phyloP scores from a whole-genome alignment of 2,888 invertebrate genomes.

The Nemapogon koenigi region DNA sequence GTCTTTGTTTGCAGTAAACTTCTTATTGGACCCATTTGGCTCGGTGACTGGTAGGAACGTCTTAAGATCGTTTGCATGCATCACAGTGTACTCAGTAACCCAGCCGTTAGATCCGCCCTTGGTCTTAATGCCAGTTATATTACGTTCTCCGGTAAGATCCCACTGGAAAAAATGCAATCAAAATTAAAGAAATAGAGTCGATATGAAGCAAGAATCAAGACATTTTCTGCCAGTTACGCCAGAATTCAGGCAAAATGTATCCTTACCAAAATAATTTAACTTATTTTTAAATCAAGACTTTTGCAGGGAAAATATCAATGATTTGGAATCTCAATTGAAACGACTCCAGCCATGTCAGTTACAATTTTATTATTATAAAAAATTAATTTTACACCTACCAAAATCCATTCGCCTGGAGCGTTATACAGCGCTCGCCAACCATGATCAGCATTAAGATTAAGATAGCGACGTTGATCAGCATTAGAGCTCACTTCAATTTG shows the following conservation, averaged over 20 bases:
- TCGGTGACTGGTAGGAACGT: constrained; percentile 75
- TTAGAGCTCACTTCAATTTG: constrained; percentile 74
- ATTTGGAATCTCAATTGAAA: too few relatives aligned
- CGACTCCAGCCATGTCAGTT: too few relatives aligned
- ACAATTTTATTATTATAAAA: too few relatives aligned
- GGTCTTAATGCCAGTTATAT: constrained; percentile 79
- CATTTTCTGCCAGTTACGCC: too few relatives aligned
- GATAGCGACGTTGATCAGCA: constrained; percentile 36
- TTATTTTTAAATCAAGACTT: too few relatives aligned
- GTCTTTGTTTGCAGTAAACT: constrained; percentile 80
- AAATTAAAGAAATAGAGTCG: too few relatives aligned
- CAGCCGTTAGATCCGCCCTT: constrained; percentile 75
- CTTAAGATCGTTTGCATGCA: constrained; percentile 74
- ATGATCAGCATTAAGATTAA: constrained; percentile 47
- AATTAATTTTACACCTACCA: too few relatives aligned
- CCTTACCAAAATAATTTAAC: too few relatives aligned
- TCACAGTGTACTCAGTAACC: constrained; percentile 76
- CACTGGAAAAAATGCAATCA: too few relatives aligned
- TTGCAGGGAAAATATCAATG: too few relatives aligned
- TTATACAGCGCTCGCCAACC: constrained; percentile 74
- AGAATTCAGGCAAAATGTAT: too few relatives aligned
- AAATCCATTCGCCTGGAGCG: constrained; percentile 73
- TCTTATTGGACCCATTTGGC: constrained; percentile 51
- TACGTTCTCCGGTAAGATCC: constrained; percentile 77
- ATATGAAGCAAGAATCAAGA: too few relatives aligned